Conservation (phyloP, 2,113 vertebrate genomes). For the Nanorana parkeri region DNA sequence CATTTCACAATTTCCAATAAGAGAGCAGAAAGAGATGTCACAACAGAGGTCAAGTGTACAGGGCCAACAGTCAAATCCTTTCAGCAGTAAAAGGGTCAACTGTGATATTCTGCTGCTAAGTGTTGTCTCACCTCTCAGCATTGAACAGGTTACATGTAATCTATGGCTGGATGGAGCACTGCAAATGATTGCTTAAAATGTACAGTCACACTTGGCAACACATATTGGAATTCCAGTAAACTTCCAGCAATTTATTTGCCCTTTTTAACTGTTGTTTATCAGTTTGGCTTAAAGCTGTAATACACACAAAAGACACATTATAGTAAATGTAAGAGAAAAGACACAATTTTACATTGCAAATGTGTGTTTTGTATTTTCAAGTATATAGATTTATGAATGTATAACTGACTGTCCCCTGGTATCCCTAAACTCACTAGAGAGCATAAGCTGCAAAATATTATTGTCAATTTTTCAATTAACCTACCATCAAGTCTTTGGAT, state of each 20-base stretch:
- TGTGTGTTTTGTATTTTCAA: no score
- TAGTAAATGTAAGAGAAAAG: no score
- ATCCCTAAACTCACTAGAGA: no score
- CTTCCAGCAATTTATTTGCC: constrained; percentile 27
- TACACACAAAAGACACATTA: constrained; percentile 7
- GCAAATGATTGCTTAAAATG: constrained; percentile 44
- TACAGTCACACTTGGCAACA: constrained; percentile 46
- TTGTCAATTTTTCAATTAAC: no score
- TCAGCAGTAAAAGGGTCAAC: constrained; percentile 31
- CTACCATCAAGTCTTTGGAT: no score
- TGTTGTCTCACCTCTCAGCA: constrained; percentile 34
- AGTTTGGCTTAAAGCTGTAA: constrained; percentile 20
- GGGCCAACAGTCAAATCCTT: constrained; percentile 39
- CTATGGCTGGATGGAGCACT: constrained; percentile 35
- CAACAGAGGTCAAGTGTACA: constrained; percentile 20
- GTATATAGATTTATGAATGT: no score
- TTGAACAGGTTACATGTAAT: constrained; percentile 38
- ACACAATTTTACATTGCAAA: no score
- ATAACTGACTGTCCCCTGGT: no score
- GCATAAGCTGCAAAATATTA: no score
- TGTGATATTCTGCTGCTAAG: constrained; percentile 40
- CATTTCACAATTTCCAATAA: constrained; percentile 32
- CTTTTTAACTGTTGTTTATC: constrained; percentile 32
- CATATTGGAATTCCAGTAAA: constrained; percentile 41
- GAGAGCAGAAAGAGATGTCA: constrained; percentile 29